Evolutionary conservation across 2,797 vertebrate species (phyloP), one percentile per base, ranked within the genome.

Genomic region (Hippoglossus hippoglossus): DNA sequence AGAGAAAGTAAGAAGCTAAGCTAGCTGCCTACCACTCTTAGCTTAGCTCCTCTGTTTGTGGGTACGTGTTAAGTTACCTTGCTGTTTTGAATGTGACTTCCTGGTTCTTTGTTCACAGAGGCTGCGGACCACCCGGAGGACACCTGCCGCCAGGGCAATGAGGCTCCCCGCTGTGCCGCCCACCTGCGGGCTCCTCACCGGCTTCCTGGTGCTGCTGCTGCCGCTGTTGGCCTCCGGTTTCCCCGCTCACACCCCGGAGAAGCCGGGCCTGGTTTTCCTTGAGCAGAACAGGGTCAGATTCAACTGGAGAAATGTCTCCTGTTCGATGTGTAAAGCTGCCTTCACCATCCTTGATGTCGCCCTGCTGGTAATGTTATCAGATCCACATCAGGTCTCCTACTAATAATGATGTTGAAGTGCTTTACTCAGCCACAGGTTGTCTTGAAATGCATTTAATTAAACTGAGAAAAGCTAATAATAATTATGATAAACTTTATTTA

Each of bases 291-390:
- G 22, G 19, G 2, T 92, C 28, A 46, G 79, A 1, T 91, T 94
- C n/a, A 81, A 64, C 84, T 95, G 94, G 94, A 84, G 26, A 21
- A 95, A 95, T 24, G 2, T 94, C n/a, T 88, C 85, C 50, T 96
- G 95, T 19, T 69, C 69, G 0, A 0, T 93, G 19, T 96, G 95
- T 73, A 93, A 94, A 84, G 77, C 71, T 0, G 0, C 94, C 18
- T 95, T 96, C 84, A 82, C 85, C 79, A 62, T 93, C 41, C 67
- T 96, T 0, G 95, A 96, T 12, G 26, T 95, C 24, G 93, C 90
- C 3, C 91, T 96, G 0, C 49, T 94, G 94, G 95, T 96, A 93
- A 93, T 62, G 8, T 19, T 5, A 2, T 39, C 36, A 39, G 36
- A 39, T 12, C 36, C 12, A 3, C 12, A 1, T 39, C 36, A 39